These are phyloP conservation scores for Furnarius figulus DNA, from an alignment of 2,113 vertebrate species.

Conservation along the genomic window DNA sequence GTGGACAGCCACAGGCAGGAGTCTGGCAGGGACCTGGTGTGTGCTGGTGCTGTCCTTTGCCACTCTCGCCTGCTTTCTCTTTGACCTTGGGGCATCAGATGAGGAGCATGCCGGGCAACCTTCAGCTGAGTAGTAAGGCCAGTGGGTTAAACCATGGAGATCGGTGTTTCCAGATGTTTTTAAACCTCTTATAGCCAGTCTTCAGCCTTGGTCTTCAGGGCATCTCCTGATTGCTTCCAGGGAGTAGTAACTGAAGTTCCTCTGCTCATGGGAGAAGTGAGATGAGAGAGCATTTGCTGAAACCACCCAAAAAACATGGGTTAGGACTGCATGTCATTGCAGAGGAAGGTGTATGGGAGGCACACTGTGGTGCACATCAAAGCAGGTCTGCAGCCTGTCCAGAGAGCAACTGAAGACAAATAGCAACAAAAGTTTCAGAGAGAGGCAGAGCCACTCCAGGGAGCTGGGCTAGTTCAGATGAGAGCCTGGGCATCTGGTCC, in stretches of 20 bases:
- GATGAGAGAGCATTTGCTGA: background rate
- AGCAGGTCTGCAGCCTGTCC: background rate
- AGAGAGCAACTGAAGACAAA: background rate
- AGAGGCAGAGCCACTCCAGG: background rate
- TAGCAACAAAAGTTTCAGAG: background rate
- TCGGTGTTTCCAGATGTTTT: background rate
- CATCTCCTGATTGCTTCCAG: background rate
- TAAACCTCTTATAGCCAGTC: background rate
- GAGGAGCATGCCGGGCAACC: background rate
- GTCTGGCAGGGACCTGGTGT: background rate
- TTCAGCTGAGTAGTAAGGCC: background rate
- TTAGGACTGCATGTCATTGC: background rate
- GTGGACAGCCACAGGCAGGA: background rate
- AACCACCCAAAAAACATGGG: background rate
- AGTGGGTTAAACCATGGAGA: background rate
- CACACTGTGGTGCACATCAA: background rate
- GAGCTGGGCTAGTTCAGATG: background rate
- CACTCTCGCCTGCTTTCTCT: fast-evolving
- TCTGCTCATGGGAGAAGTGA: background rate
- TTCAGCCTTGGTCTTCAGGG: background rate
- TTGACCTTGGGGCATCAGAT: background rate
- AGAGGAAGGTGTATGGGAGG: fast-evolving
- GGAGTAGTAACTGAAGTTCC: background rate
- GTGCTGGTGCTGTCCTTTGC: background rate
- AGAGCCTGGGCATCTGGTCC: background rate